phyloP scores from a whole-genome alignment of 2,797 vertebrate species.

The Picus viridis region DNA sequence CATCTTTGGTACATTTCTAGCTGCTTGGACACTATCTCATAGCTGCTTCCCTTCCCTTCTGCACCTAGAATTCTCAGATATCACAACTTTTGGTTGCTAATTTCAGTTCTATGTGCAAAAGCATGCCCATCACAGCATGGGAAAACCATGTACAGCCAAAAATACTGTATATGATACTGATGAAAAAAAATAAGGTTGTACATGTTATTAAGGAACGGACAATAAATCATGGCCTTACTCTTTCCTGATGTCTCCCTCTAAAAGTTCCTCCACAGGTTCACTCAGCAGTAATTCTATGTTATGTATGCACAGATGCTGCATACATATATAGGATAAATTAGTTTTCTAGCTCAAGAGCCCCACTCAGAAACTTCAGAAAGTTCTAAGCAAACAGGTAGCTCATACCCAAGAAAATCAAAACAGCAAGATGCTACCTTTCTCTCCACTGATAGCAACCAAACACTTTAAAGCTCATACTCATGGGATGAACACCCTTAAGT shows the following conservation, averaged over 20 bases:
- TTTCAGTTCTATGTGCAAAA: neutral
- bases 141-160: rapidly evolving
- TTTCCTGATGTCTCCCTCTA: neutral
- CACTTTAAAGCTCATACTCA: neutral
- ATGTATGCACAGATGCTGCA: rapidly evolving
- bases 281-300: neutral
- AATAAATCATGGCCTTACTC: neutral
- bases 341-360: neutral
- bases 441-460: neutral
- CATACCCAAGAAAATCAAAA: neutral
- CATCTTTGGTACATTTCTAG: neutral
- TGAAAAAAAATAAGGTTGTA: neutral
- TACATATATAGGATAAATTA: neutral
- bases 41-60: neutral
- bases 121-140: neutral
- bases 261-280: neutral
- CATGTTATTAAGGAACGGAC: neutral
- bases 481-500: rapidly evolving
- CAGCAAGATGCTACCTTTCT: neutral
- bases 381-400: neutral
- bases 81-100: neutral
- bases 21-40: neutral
- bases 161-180: neutral
- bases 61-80: neutral
- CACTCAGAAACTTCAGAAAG: neutral